Conservation (phyloP, 2,888 invertebrate species). For the Brachypterus glaber region DNA sequence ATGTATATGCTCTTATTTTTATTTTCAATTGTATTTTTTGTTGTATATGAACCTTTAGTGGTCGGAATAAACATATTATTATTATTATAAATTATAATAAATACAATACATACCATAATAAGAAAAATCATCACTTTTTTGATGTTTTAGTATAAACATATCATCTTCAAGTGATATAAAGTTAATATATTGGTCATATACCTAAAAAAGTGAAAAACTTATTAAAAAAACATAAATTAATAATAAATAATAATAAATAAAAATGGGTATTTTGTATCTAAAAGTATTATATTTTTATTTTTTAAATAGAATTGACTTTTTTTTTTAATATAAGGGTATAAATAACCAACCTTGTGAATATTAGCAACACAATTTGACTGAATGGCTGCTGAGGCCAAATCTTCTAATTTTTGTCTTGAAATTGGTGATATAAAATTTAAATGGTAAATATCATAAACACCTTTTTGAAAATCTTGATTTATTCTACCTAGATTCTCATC, state of each 20-base stretch:
- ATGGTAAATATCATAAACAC: slow-evolving; percentile 89
- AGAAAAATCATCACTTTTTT: slow-evolving; percentile 81
- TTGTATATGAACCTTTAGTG: slow-evolving; percentile 8
- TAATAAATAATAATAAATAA: background rate
- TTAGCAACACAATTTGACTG: slow-evolving; percentile 84
- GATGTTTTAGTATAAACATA: slow-evolving; percentile 87
- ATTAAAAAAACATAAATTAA: background rate
- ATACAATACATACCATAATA: slow-evolving; percentile 66
- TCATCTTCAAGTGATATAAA: slow-evolving; percentile 98
- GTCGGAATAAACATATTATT: slow-evolving; percentile 2
- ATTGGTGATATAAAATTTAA: slow-evolving; percentile 96
- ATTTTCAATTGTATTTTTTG: no score
- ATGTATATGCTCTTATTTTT: no score
- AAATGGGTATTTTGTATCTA: no score
- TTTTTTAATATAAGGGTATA: no score
- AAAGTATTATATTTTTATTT: no score
- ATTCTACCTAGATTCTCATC: slow-evolving; percentile 94
- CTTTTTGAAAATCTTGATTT: slow-evolving; percentile 79
- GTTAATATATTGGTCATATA: slow-evolving; percentile 97
- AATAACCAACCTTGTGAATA: slow-evolving; percentile 89
- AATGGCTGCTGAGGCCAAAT: slow-evolving; percentile 85
- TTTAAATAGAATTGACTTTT: no score
- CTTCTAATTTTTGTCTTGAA: slow-evolving; percentile 86
- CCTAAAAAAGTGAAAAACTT: slow-evolving; percentile 38
- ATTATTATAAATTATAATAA: background rate